phyloP scores from a whole-genome alignment of 2,113 vertebrate species.

The Hemiscyllium ocellatum region DNA sequence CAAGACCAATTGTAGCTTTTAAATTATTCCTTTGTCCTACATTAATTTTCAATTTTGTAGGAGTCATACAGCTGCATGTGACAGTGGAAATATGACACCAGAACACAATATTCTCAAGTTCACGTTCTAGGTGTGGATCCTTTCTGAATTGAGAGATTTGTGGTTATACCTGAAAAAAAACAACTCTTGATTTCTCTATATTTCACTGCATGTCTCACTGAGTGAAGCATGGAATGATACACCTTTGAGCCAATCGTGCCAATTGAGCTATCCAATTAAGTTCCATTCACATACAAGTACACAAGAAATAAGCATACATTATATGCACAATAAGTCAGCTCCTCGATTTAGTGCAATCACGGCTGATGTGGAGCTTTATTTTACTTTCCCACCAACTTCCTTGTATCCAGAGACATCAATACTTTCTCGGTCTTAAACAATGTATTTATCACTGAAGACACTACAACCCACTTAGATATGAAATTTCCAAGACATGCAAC shows the following conservation, averaged over 20 bases:
- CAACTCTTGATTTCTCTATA: background rate
- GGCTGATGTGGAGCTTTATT: too few relatives aligned
- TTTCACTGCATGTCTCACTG: background rate
- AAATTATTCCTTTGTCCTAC: background rate
- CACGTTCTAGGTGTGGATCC: background rate
- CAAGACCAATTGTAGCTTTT: background rate
- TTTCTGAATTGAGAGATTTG: background rate
- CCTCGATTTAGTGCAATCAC: too few relatives aligned
- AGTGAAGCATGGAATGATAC: background rate
- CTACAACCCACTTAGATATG: too few relatives aligned
- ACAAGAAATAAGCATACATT: too few relatives aligned
- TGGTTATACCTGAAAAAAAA: background rate
- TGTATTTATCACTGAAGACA: too few relatives aligned
- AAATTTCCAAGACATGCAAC: too few relatives aligned
- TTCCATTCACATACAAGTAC: too few relatives aligned
- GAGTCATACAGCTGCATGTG: background rate
- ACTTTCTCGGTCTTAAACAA: too few relatives aligned
- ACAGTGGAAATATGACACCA: background rate
- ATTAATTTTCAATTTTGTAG: background rate
- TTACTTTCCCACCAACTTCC: too few relatives aligned
- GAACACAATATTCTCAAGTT: background rate
- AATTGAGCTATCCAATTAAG: background rate
- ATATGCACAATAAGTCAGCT: too few relatives aligned
- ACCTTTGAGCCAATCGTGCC: background rate
- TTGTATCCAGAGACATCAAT: too few relatives aligned